Base-by-base conservation (phyloP, 2,888 invertebrate species). In the Melinopterus prodromus region DNA sequence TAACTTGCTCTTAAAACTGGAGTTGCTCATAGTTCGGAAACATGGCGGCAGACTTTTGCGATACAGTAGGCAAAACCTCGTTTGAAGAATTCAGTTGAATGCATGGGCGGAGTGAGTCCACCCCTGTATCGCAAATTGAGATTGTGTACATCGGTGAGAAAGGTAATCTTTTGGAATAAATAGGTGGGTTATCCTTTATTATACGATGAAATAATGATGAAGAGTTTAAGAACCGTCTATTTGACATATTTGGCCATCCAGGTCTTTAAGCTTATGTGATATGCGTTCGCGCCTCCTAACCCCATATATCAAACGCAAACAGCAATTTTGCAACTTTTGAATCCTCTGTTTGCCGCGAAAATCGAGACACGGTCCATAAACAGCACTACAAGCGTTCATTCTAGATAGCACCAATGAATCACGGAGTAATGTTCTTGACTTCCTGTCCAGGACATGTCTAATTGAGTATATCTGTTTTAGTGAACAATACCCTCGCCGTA, bases 31-130 rank as follows among this genome's bases (percentile, higher is more conserved):
- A 26, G 26, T 26, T 26, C 26, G 26, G 26, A 26, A 26, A 26
- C 26, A 26, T 26, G 26, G 26, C 26, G 26, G 26, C 26, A 26
- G 26, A 26, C 26, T 26, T 26, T 26, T 26, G 26, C 26, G 26
- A 26, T 84, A 83, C 37, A 86, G 86, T 74, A 83, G 85, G 36
- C 83, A 83, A 12, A 84, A n/a, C 87, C 0, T 84, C 84, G 0
- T 77, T 71, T 7, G 79, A 83, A 0, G 88, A 53, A 9, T 12
- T 53, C 53, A 53, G 53, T 53, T 7, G 7, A 12, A 53, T 53
- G 53, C 12, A 53, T 9, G 7, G 53, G 53, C 53, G 12, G 53
- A 53, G 53, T 53, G 12, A 53, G 53, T 7, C 53, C 53, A 9
- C 53, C 53, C 53, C 53, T 53, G 53, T 53, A 53, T 53, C 53